A percentile compares a stretch with the other conserved stretches of the same genome.
These are phyloP conservation scores for Drosophila neonasuta DNA, from an alignment of 2,888 invertebrate species.

Conservation along the genomic window DNA sequence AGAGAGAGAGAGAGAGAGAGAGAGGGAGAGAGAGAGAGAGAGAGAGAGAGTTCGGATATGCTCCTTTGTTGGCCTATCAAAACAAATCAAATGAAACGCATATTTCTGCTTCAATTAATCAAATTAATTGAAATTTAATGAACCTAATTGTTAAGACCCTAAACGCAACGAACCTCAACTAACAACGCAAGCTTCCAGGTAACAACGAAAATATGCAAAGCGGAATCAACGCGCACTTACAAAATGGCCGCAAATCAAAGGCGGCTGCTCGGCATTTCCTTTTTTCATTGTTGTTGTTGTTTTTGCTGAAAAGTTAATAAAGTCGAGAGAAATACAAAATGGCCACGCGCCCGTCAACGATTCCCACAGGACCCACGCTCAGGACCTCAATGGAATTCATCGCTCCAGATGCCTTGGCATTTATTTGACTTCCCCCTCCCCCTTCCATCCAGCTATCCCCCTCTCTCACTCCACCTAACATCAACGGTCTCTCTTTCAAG, in stretches of 20 bases:
- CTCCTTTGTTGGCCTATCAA: conserved; percentile 50
- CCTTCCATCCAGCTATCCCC: neutral
- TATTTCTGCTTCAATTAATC: conserved; percentile 77
- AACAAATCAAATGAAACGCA: conserved; percentile 77
- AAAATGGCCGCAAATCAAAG: conserved; percentile 68
- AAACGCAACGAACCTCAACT: conserved; percentile 45
- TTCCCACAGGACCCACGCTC: conserved; percentile 65
- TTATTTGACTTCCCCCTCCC: conserved; percentile 34
- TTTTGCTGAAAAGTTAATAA: conserved; percentile 70
- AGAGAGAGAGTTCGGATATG: neutral
- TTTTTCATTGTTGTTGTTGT: neutral
- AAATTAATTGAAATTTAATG: conserved; percentile 77
- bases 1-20: no score
- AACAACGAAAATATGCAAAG: conserved; percentile 48
- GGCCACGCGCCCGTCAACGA: conserved; percentile 68
- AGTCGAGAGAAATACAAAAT: conserved; percentile 63
- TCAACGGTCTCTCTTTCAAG: conserved; percentile 5
- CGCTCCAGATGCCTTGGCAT: conserved; percentile 38
- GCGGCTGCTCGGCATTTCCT: conserved; percentile 55
- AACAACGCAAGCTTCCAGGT: conserved; percentile 33
- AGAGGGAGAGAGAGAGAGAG: no score
- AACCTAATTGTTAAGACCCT: conserved; percentile 69
- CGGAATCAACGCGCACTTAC: conserved; percentile 45
- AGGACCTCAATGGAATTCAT: conserved; percentile 17
- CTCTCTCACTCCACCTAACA: neutral